Evolutionary conservation across 1,140 invertebrate species (phyloP).

Genomic region (Bombus waltoni): DNA sequence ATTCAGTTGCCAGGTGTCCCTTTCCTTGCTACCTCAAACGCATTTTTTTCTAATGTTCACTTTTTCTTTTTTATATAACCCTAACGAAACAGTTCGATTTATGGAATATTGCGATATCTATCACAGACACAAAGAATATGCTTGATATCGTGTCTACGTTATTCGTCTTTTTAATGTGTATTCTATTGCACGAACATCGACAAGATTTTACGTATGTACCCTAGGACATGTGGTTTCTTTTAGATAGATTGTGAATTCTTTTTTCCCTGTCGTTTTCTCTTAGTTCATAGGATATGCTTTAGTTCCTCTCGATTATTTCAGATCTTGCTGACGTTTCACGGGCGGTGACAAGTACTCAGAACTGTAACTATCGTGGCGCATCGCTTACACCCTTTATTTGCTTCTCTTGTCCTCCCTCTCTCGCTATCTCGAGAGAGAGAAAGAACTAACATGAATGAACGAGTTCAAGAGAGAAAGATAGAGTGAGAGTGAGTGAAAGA

Average conservation of each 20-base stretch:
- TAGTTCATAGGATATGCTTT: neutral
- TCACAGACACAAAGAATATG: conserved; percentile 6
- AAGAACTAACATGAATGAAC: conserved; percentile 8
- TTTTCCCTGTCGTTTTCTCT: neutral
- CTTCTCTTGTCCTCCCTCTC: conserved; percentile 19
- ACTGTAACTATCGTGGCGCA: conserved; percentile 65
- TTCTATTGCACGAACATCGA: neutral
- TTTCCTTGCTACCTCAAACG: conserved; percentile 29
- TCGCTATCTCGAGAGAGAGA: neutral
- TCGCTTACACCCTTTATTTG: conserved; percentile 58
- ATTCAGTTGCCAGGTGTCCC: conserved; percentile 52
- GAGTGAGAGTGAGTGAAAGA: conserved; percentile 12
- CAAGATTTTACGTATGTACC: conserved; percentile 1
- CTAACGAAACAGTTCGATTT: conserved; percentile 14
- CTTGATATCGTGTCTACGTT: conserved; percentile 5
- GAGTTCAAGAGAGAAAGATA: conserved; percentile 8
- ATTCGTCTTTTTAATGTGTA: conserved; percentile 8
- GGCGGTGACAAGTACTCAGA: conserved; percentile 69
- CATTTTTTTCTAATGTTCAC: neutral
- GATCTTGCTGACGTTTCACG: conserved; percentile 68
- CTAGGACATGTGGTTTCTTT: neutral
- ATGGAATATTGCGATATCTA: conserved; percentile 4
- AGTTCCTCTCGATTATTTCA: conserved; percentile 43
- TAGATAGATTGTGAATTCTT: neutral
- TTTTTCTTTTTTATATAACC: neutral